Evolutionary conservation across 1,140 invertebrate genomes (phyloP), one percentile per base, ranked within the genome.

Genomic region (Radopholus similis): DNA sequence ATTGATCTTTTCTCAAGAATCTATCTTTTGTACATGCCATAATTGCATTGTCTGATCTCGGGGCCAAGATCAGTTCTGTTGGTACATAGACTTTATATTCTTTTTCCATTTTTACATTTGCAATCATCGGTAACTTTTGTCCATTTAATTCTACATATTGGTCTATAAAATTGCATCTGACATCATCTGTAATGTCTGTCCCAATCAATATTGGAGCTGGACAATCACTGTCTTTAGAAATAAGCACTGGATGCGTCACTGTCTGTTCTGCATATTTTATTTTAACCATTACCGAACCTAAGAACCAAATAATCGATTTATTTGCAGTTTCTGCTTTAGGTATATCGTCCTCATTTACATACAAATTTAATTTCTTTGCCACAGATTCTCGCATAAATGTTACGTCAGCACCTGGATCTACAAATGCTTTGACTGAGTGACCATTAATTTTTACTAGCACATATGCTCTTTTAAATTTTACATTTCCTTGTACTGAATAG

Each of bases 11-110:
- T 56, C 8, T 1, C 4, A 42, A n/a, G 5, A 23, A 58, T 4
- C 51, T 26, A 56, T 58, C 28, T 38, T 58, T 32, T 4, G 42
- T 58, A 4, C 1, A 15, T 4, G 34, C 56, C n/a, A 4, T 58
- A 2, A 58, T 56, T n/a, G 51, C 13, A 51, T 58, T 58, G 18
- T 58, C 56, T 4, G 56, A 28, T 38, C 56, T 35, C n/a, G 56
- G 56, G 15, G 26, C 34, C 30, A 58, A 21, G 13, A 58, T 58
- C 34, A 51, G 35, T 51, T 35, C 42, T 4, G n/a, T 51, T n/a
- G 34, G 42, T 58, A 32, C 1, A 1, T 15, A 28, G 15, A 58
- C 56, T 2, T 58, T 56, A 18, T 5, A 30, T 30, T 2, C n/a
- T 1, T 53, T n/a, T 5, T 11, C 51, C 4, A 32, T 21, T 1